Base-by-base conservation (phyloP, 2,797 vertebrate genomes). In the Lutjanus campechanus region DNA sequence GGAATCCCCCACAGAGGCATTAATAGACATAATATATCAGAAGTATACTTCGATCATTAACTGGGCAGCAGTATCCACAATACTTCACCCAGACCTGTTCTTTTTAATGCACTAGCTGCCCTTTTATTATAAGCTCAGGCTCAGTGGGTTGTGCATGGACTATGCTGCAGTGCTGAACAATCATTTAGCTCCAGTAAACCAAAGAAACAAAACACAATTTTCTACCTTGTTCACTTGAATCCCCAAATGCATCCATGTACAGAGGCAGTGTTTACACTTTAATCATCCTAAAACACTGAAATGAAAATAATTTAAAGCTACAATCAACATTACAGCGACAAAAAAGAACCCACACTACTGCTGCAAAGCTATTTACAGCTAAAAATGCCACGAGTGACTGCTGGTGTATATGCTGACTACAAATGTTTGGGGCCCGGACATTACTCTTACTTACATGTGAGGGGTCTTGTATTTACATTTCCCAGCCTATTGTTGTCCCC, bases 21-120 rank as follows among this genome's bases (percentile, higher is more conserved):
- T 82, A 58, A 85, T 43, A 46, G 49, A 70, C 17, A 41, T 41
- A 76, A 76, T 41, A 78, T 64, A 60, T 69, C 76, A 51, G 70
- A 62, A 59, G 54, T 71, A 7, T 40, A 29, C 73, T 64, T 61
- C 7, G 1, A 78, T 43, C 55, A 72, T 61, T 63, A 67, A 77
- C 51, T 16, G 43, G 49, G 16, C 64, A 49, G 40, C 25, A 8
- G 17, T 61, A 56, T 73, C 60, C 68, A 76, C 47, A 76, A 73
- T 10, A 54, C 40, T 70, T 73, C 63, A 8, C 40, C 25, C 47
- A 64, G 1, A 17, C 29, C 58, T 44, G 36, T 7, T 20, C 43
- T 73, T 79, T 73, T 72, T 62, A 65, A 65, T 62, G 49, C 61
- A 25, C 62, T 46, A 20, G 19, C 8, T 25, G 13, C 1, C 51